Percentiles rank a stretch among this genome's conserved stretches.
Conservation (phyloP, 1,140 invertebrate species). For the Macrocentrus cingulum region DNA sequence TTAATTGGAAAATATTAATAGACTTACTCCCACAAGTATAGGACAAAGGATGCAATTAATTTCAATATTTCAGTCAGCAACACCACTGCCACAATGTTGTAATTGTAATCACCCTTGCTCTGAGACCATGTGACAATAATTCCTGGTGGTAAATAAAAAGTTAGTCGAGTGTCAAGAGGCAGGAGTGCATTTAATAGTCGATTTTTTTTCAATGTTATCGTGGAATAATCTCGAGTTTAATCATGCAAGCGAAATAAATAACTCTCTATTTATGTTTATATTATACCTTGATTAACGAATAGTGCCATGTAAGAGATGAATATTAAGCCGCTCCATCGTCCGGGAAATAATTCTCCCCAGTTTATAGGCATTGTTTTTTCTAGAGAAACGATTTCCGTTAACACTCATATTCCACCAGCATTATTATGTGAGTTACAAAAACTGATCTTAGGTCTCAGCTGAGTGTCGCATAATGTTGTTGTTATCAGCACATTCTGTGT, state of each 20-base stretch:
- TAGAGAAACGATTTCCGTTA: neutral
- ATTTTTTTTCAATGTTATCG: no score
- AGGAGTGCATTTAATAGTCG: no score
- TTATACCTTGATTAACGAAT: constrained; percentile 78
- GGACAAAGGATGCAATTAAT: constrained; percentile 68
- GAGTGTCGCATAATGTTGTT: no score
- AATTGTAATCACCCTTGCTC: constrained; percentile 79
- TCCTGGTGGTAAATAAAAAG: constrained; percentile 63
- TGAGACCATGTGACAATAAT: constrained; percentile 90
- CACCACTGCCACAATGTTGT: constrained; percentile 86
- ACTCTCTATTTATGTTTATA: neutral
- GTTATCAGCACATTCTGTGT: no score
- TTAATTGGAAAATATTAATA: constrained; percentile 5
- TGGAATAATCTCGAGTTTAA: no score
- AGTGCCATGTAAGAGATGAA: constrained; percentile 82
- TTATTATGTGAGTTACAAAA: no score
- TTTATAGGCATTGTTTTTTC: constrained; percentile 49
- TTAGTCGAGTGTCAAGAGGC: no score
- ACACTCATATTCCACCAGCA: constrained; percentile 1
- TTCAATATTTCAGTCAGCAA: constrained; percentile 87
- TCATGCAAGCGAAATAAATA: no score
- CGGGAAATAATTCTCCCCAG: constrained; percentile 78
- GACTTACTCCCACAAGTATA: constrained; percentile 76
- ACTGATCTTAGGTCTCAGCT: no score
- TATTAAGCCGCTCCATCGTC: constrained; percentile 73